Percentiles rank a stretch among this genome's conserved stretches.
Evolutionary conservation across 2,113 vertebrate genomes (phyloP).

Genomic region (Salminus brasiliensis): DNA sequence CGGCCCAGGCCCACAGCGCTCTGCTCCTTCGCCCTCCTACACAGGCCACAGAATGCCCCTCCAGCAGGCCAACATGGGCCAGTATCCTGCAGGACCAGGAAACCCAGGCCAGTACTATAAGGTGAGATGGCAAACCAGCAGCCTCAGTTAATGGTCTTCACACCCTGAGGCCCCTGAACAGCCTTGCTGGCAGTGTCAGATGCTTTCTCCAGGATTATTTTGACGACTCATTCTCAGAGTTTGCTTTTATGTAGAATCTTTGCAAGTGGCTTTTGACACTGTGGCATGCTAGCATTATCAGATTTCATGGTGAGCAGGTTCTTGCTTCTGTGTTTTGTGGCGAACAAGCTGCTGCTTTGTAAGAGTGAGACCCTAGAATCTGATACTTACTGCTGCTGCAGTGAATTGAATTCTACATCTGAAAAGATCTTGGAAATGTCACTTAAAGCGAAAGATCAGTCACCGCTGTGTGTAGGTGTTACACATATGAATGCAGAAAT

Average conservation of each 20-base stretch:
- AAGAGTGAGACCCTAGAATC: slow-evolving; percentile 14
- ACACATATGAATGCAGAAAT: not conserved
- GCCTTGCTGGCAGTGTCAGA: too few relatives aligned
- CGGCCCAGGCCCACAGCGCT: slow-evolving; percentile 79
- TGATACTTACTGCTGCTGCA: slow-evolving; percentile 19
- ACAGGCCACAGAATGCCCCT: slow-evolving; percentile 83
- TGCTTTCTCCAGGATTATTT: not conserved
- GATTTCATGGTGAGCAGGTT: slow-evolving; percentile 38
- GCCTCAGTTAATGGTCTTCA: not conserved
- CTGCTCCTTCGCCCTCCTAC: slow-evolving; percentile 84
- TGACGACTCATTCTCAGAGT: not conserved
- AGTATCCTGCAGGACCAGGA: slow-evolving; percentile 79
- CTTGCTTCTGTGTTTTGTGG: slow-evolving; percentile 27
- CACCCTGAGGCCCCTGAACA: not conserved
- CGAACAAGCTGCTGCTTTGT: slow-evolving; percentile 36
- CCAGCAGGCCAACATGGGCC: slow-evolving; percentile 78
- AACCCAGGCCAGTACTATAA: slow-evolving; percentile 87
- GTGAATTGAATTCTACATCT: slow-evolving; percentile 38
- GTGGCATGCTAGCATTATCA: not conserved
- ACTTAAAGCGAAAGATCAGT: not conserved
- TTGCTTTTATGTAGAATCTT: not conserved
- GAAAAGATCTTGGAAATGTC: slow-evolving; percentile 40
- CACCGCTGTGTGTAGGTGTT: not conserved
- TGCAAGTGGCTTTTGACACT: not conserved
- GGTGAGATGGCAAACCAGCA: slow-evolving; percentile 66